Evolutionary conservation across 2,888 invertebrate genomes (phyloP).

Genomic region (Zygogramma bicolorata): DNA sequence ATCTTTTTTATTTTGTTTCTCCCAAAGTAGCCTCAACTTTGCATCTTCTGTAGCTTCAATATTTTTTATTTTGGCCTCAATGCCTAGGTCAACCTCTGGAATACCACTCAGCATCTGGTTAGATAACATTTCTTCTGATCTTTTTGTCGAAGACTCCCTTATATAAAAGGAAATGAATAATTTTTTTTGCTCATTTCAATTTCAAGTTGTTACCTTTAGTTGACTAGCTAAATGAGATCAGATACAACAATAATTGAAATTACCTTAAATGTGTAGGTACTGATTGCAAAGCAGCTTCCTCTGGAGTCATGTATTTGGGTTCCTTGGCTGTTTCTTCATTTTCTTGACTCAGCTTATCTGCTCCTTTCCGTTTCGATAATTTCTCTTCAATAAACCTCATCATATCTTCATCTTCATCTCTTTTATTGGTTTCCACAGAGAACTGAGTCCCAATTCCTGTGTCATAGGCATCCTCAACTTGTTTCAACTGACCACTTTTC

Average conservation of each 20-base stretch:
- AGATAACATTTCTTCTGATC: slow-evolving; percentile 98
- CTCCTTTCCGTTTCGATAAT: slow-evolving; percentile 80
- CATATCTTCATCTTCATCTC: slow-evolving; percentile 99
- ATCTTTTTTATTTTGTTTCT: slow-evolving; percentile 91
- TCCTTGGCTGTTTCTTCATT: slow-evolving; percentile 53
- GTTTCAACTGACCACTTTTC: slow-evolving; percentile 84
- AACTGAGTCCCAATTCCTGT: slow-evolving; percentile 96
- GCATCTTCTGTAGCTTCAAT: slow-evolving; percentile 99
- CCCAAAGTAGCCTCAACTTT: slow-evolving; percentile 90
- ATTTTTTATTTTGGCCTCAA: slow-evolving; percentile 97
- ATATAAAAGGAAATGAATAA: slow-evolving; percentile 50
- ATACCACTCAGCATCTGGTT: slow-evolving; percentile 99
- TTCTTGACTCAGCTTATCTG: slow-evolving; percentile 64
- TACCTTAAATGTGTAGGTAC: slow-evolving; percentile 72
- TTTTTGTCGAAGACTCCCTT: slow-evolving; percentile 85
- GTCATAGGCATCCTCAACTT: slow-evolving; percentile 91
- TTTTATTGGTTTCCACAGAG: slow-evolving; percentile 96
- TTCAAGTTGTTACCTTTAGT: not conserved
- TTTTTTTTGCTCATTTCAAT: not conserved
- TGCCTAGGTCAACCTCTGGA: slow-evolving; percentile 99
- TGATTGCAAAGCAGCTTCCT: slow-evolving; percentile 90
- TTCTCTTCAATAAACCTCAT: slow-evolving; percentile 92
- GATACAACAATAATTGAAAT: not conserved
- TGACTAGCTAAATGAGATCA: not conserved
- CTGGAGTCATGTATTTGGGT: slow-evolving; percentile 74